phyloP scores from a whole-genome alignment of 2,797 vertebrate genomes.

The Sphenodon punctatus region DNA sequence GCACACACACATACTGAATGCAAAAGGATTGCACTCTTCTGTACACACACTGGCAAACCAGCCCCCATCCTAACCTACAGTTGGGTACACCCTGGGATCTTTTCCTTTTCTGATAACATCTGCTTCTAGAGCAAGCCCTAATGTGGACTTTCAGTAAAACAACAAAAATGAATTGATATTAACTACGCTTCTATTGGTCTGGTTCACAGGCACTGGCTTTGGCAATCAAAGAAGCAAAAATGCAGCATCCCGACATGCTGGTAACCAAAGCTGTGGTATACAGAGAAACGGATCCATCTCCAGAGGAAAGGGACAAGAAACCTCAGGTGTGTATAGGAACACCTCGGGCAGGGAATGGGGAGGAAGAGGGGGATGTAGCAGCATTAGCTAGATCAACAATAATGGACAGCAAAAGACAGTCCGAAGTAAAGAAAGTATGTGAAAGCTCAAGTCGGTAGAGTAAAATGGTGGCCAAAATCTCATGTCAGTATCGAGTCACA shows the following conservation, averaged over 20 bases:
- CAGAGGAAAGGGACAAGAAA: conserved; percentile 87
- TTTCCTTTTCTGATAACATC: too few relatives aligned
- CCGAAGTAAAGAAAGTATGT: background rate
- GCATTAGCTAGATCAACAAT: too few relatives aligned
- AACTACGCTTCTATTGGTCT: conserved; percentile 10
- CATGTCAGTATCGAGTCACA: background rate
- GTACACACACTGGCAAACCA: too few relatives aligned
- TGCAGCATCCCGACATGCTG: conserved; percentile 98
- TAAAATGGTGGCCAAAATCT: background rate
- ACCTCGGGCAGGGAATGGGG: background rate
- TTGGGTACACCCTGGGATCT: too few relatives aligned
- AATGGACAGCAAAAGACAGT: background rate
- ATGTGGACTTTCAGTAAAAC: background rate
- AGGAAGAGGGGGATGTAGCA: background rate
- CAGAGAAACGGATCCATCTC: conserved; percentile 95
- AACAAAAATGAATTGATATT: background rate
- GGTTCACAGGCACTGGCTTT: conserved; percentile 88
- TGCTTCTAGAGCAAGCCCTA: background rate
- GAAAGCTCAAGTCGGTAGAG: background rate
- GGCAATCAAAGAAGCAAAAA: conserved; percentile 97
- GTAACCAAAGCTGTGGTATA: conserved; percentile 99
- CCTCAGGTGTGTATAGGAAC: conserved; percentile 80
- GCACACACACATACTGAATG: too few relatives aligned
- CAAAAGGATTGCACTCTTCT: too few relatives aligned
- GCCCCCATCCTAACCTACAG: too few relatives aligned